Conservation (phyloP, 2,797 vertebrate species). For the Danio tinwini region DNA sequence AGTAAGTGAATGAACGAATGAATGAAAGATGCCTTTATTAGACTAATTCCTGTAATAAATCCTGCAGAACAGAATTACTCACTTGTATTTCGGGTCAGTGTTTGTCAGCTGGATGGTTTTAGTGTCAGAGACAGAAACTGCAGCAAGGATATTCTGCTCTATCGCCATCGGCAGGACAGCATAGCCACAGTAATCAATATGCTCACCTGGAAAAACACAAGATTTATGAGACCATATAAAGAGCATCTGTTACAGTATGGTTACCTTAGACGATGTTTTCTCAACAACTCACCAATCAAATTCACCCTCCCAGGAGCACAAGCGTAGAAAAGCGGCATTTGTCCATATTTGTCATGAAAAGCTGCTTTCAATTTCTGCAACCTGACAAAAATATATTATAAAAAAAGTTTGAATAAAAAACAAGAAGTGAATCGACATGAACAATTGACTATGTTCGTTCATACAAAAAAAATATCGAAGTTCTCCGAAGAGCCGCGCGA, state of each 20-base stretch:
- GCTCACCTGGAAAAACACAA: constrained; percentile 83
- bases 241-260: background rate
- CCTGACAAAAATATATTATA: constrained; percentile 71
- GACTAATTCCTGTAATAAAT: background rate
- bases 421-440: background rate
- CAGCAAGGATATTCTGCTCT: constrained; percentile 92
- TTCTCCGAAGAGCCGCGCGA: background rate
- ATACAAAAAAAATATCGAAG: background rate
- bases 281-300: constrained; percentile 87
- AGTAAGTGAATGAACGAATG: too few species aligned
- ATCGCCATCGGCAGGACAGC: constrained; percentile 97
- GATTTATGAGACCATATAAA: background rate
- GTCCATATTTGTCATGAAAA: constrained; percentile 88
- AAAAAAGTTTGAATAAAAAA: background rate
- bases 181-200: constrained; percentile 98
- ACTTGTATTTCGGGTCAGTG: constrained; percentile 86
- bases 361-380: constrained; percentile 86
- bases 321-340: constrained; percentile 88
- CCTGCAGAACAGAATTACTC: constrained; percentile 60
- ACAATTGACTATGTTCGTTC: background rate
- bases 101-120: constrained; percentile 85
- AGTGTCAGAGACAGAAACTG: constrained; percentile 84
- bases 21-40: background rate
- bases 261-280: background rate
- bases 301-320: constrained; percentile 96